Conservation (phyloP, 2,888 invertebrate genomes). For the Scaptodrosophila latifasciaeformis region DNA sequence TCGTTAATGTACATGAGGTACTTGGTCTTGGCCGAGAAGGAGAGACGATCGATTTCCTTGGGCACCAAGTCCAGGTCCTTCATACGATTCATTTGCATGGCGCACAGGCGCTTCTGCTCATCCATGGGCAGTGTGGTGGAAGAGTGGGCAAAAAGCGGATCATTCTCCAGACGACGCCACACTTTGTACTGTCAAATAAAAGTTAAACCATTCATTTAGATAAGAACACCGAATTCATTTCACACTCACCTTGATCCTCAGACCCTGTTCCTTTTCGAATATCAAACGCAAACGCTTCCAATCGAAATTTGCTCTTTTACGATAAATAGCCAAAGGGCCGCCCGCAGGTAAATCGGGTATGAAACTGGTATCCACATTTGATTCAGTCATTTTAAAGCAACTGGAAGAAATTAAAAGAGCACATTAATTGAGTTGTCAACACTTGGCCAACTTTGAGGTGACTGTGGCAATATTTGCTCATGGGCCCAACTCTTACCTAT, state of each 20-base stretch:
- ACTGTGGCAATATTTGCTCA: background rate
- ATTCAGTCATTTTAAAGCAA: slow-evolving; percentile 42
- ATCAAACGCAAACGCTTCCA: slow-evolving; percentile 90
- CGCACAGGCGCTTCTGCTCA: slow-evolving; percentile 83
- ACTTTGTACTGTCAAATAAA: slow-evolving; percentile 80
- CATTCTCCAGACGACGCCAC: slow-evolving; percentile 85
- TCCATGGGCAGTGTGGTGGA: slow-evolving; percentile 80
- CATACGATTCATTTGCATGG: slow-evolving; percentile 81
- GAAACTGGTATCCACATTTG: slow-evolving; percentile 77
- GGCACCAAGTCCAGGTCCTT: slow-evolving; percentile 81
- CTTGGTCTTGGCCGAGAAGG: slow-evolving; percentile 82
- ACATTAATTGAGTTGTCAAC: slow-evolving; percentile 9
- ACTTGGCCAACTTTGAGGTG: slow-evolving; percentile 3
- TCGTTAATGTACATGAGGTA: slow-evolving; percentile 86
- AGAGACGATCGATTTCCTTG: slow-evolving; percentile 78
- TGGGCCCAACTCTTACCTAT: no score
- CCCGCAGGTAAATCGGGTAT: slow-evolving; percentile 79
- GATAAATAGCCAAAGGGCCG: slow-evolving; percentile 84
- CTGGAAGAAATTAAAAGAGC: background rate
- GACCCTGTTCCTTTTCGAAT: slow-evolving; percentile 85
- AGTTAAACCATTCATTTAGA: background rate
- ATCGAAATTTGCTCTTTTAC: slow-evolving; percentile 87
- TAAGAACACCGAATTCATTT: background rate
- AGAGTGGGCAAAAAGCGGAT: slow-evolving; percentile 85
- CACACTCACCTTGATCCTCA: slow-evolving; percentile 84